Percentiles rank a stretch among this genome's conserved stretches.
Conservation (phyloP, 2,797 vertebrate species). For the Choloepus didactylus region DNA sequence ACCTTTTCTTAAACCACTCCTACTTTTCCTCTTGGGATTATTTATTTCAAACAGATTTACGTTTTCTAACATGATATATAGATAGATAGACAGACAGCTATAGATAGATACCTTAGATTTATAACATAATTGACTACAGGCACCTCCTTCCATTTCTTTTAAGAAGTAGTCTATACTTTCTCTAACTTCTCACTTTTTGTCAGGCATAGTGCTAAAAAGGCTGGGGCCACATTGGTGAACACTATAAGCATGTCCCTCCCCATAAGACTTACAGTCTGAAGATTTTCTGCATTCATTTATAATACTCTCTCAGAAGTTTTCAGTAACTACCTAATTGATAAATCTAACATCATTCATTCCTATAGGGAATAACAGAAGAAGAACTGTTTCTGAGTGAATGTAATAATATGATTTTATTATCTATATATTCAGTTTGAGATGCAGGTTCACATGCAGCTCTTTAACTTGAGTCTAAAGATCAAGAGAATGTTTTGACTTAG, state of each 20-base stretch:
- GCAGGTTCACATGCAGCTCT: background rate
- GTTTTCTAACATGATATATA: background rate
- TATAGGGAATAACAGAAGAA: slow-evolving; percentile 1
- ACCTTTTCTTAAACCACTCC: background rate
- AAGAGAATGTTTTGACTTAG: slow-evolving; percentile 1
- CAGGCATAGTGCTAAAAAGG: background rate
- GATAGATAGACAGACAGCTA: background rate
- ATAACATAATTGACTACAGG: background rate
- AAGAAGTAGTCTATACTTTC: background rate
- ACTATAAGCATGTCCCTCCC: background rate
- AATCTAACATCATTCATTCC: slow-evolving; percentile 5
- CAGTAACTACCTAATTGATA: background rate
- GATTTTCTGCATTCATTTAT: background rate
- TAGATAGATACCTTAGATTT: background rate
- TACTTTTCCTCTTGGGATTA: background rate
- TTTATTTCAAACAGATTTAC: slow-evolving; percentile 15
- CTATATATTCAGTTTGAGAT: background rate
- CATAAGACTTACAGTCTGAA: background rate
- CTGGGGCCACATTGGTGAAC: background rate
- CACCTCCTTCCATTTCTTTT: background rate
- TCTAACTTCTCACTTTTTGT: background rate
- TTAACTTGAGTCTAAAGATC: background rate
- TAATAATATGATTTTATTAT: slow-evolving; percentile 7
- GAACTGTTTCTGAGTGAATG: slow-evolving; percentile 17
- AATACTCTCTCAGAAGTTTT: background rate